Conservation (phyloP, 1,140 invertebrate genomes). For the Bombus waltoni region DNA sequence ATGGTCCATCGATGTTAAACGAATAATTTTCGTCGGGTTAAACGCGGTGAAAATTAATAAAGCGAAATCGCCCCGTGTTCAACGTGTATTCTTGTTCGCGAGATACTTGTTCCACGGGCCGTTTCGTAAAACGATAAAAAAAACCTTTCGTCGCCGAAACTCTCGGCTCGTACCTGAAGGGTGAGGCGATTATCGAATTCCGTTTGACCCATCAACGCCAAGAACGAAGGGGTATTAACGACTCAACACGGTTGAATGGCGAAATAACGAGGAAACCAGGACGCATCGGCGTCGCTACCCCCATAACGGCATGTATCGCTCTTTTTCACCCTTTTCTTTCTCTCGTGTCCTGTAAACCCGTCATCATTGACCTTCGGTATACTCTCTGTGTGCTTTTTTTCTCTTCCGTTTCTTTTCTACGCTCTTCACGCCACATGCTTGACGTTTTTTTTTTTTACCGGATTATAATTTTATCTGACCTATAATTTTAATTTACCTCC, state of each 20-base stretch:
- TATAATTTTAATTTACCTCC: no score
- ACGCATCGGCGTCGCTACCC: neutral
- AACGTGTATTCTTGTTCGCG: neutral
- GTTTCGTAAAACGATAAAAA: neutral
- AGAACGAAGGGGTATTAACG: slow-evolving; percentile 17
- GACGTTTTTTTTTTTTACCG: neutral
- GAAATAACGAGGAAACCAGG: slow-evolving; percentile 47
- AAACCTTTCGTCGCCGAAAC: slow-evolving; percentile 1
- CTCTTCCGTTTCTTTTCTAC: neutral
- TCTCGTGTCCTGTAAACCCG: neutral
- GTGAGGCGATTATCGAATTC: slow-evolving; percentile 38
- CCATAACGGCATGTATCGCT: slow-evolving; percentile 2
- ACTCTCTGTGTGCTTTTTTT: neutral
- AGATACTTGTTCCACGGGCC: neutral
- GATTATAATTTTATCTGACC: neutral
- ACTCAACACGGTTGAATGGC: neutral
- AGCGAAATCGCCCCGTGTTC: neutral
- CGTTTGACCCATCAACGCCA: slow-evolving; percentile 17
- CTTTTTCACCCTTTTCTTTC: slow-evolving; percentile 5
- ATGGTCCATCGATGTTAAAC: neutral
- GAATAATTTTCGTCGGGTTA: neutral
- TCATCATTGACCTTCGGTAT: slow-evolving; percentile 7
- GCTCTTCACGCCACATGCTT: neutral
- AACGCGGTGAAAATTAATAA: neutral
- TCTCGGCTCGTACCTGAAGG: neutral